Evolutionary conservation across 2,888 invertebrate species (phyloP), one percentile per base, ranked within the genome.

Genomic region (Acronicta psi): DNA sequence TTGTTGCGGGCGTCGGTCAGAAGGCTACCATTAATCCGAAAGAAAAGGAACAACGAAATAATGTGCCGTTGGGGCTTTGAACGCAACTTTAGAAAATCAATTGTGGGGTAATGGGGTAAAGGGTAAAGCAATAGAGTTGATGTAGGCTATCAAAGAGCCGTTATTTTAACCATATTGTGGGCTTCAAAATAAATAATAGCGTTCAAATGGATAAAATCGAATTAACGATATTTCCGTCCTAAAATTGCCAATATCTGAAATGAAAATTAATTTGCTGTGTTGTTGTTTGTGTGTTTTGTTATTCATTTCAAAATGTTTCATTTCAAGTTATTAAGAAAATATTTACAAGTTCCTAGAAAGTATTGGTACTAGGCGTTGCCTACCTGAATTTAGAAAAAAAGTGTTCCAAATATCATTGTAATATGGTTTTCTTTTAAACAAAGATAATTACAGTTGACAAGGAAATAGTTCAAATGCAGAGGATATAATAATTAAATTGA

Each of bases 61-160:
- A 69, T 63, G 37, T 17, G 16, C 11, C 37, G 18, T 51, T 54
- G 54, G 13, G 37, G 59, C 54, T 64, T 55, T 49, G 29, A 40
- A 41, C 25, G 38, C 37, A 49, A 59, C 54, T 64, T 64, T 38
- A 59, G 14, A 64, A 69, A 68, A 68, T 68, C 67, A 69, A 59
- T 67, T 59, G 51, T 49, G 51, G 51, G 40, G 49, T 49, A 49
- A 49, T 49, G 37, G 37, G 62, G 45, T 53, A 47, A 51, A 25
- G 58, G 42, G 34, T 38, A 54, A 64, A 25, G 50, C 53, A 63
- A 69, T 53, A 50, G 34, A 18, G 36, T 58, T 40, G 8, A 31
- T 61, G 36, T 43, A 18, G 25, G 8, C 64, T 64, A 64, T 68
- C 47, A 69, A 69, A 59, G 54, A 51, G 23, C 47, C 31, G 16